Conservation (phyloP, 2,797 vertebrate species). For the Eupleurogrammus muticus region DNA sequence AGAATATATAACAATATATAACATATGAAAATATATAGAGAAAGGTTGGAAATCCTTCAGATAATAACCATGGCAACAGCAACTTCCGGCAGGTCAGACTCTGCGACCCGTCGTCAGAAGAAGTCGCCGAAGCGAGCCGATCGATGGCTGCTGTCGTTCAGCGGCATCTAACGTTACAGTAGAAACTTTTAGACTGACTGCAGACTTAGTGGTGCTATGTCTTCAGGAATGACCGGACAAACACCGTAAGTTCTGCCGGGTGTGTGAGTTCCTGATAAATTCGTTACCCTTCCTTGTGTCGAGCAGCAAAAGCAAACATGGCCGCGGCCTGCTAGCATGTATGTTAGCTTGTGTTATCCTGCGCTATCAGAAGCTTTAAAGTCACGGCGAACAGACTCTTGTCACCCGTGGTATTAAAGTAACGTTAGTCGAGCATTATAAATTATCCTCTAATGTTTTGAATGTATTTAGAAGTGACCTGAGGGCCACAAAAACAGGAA, state of each 20-base stretch:
- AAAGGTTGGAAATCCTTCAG: constrained; percentile 7
- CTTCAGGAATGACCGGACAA: constrained; percentile 84
- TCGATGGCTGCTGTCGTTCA: constrained; percentile 57
- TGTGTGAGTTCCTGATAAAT: background rate
- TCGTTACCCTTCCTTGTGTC: background rate
- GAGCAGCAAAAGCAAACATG: constrained; percentile 2
- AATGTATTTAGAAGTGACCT: accelerated
- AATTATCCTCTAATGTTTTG: accelerated
- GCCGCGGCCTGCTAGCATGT: constrained; percentile 41
- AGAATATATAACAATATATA: too few species aligned
- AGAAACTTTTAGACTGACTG: constrained; percentile 35
- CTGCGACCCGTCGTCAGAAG: constrained; percentile 65
- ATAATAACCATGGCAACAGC: background rate
- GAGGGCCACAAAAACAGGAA: background rate
- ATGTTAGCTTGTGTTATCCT: constrained; percentile 4
- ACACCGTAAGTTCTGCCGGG: constrained; percentile 78
- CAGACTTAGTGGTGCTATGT: constrained; percentile 72
- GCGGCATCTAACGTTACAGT: background rate
- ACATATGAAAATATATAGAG: too few species aligned
- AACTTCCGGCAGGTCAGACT: constrained; percentile 51
- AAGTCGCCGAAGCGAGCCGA: constrained; percentile 27
- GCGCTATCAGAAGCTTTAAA: accelerated
- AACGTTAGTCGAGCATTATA: accelerated
- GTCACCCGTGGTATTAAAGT: accelerated
- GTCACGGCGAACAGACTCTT: accelerated